Conservation (phyloP, 2,113 vertebrate genomes). For the Leucosticte australis region DNA sequence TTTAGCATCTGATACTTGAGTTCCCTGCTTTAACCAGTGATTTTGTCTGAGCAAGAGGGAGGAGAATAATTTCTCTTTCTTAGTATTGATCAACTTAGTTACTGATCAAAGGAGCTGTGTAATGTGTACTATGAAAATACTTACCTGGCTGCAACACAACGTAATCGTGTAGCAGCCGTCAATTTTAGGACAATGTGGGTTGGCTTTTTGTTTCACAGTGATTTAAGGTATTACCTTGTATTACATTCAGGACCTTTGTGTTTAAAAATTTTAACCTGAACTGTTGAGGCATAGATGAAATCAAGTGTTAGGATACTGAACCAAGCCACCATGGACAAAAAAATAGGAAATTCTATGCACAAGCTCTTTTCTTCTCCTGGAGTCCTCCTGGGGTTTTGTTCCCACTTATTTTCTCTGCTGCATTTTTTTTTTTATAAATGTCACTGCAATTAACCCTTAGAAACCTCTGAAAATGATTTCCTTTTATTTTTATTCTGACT, state of each 20-base stretch:
- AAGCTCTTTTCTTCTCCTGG: neutral
- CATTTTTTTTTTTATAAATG: neutral
- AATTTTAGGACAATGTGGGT: neutral
- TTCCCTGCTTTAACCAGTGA: neutral
- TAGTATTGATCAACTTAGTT: neutral
- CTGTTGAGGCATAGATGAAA: neutral
- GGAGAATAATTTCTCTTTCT: neutral
- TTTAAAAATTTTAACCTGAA: neutral
- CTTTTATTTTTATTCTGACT: neutral
- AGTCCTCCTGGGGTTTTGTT: neutral
- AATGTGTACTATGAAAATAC: neutral
- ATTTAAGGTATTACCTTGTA: neutral
- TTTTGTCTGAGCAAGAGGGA: neutral
- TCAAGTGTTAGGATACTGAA: neutral
- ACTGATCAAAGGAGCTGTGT: neutral
- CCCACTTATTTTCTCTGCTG: neutral
- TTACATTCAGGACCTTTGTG: neutral
- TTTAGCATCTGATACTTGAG: neutral
- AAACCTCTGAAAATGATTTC: neutral
- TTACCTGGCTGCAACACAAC: neutral
- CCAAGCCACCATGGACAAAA: neutral
- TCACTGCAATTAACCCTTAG: neutral
- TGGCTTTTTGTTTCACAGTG: neutral
- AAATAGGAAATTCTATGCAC: neutral
- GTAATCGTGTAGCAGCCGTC: neutral